phyloP scores from a whole-genome alignment of 92 coral and sea anemone species.

The Galaxea fascicularis region DNA sequence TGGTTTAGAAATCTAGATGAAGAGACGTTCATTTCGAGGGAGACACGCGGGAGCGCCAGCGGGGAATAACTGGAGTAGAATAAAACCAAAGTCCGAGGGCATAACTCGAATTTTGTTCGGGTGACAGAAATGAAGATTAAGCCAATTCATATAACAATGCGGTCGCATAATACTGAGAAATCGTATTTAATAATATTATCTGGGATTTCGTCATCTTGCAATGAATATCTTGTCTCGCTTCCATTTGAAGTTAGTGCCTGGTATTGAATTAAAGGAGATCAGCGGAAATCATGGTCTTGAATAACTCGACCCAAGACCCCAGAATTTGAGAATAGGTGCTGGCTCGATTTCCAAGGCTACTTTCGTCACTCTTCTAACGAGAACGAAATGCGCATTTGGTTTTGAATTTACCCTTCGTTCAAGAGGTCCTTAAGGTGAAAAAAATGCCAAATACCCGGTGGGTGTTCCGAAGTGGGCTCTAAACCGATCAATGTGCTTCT shows the following conservation, averaged over 20 bases:
- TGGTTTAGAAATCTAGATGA: neutral
- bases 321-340: neutral
- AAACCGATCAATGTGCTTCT: neutral
- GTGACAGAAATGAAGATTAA: conserved; percentile 2
- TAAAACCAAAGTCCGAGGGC: neutral
- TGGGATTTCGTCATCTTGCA: conserved; percentile 2
- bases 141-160: conserved; percentile 25
- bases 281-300: neutral
- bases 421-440: conserved; percentile 27
- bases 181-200: conserved; percentile 13
- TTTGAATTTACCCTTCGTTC: conserved; percentile 19
- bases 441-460: conserved; percentile 9
- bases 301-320: neutral
- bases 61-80: neutral
- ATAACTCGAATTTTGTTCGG: neutral
- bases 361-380: neutral
- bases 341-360: neutral
- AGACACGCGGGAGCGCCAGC: neutral
- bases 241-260: neutral
- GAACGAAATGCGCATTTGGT: neutral
- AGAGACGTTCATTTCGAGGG: neutral
- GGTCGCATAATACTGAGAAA: conserved; percentile 15
- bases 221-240: neutral
- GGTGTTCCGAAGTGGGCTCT: conserved; percentile 19
- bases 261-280: neutral